Percentiles rank a stretch among this genome's conserved stretches.
These are phyloP conservation scores for Drosophila putrida DNA, from an alignment of 2,888 invertebrate genomes.

Conservation along the genomic window DNA sequence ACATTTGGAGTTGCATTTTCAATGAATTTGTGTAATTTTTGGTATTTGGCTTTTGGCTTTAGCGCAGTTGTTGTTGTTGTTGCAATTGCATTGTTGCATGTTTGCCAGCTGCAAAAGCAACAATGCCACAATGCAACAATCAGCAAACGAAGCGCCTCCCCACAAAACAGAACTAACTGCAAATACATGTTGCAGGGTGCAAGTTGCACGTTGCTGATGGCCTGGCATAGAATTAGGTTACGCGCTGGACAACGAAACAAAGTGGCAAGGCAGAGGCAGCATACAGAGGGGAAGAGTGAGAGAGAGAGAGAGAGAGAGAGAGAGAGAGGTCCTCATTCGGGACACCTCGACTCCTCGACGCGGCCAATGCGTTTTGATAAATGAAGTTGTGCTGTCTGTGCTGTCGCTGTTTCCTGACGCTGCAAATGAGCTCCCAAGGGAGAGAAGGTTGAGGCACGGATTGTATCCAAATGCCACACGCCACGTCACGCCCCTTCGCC, in stretches of 20 bases:
- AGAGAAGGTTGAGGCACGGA: not conserved
- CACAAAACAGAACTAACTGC: not conserved
- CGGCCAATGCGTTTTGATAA: slow-evolving; percentile 66
- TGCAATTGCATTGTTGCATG: slow-evolving; percentile 29
- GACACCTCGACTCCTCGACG: slow-evolving; percentile 20
- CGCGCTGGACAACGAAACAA: slow-evolving; percentile 11
- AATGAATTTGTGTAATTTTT: slow-evolving; percentile 35
- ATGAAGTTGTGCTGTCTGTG: slow-evolving; percentile 68
- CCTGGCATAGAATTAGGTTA: slow-evolving; percentile 59
- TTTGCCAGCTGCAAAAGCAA: slow-evolving; percentile 17
- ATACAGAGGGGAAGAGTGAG: not conserved
- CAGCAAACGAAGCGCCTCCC: slow-evolving; percentile 5
- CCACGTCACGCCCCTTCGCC: slow-evolving; percentile 16
- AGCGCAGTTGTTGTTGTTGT: slow-evolving; percentile 10
- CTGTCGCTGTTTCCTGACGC: slow-evolving; percentile 31
- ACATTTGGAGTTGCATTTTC: slow-evolving; percentile 39
- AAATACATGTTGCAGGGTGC: not conserved
- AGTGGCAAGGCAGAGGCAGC: not conserved
- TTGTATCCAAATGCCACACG: slow-evolving; percentile 14
- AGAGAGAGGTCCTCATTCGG: not conserved
- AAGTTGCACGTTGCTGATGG: slow-evolving; percentile 29
- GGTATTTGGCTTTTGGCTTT: slow-evolving; percentile 34
- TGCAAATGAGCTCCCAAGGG: slow-evolving; percentile 60
- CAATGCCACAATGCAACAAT: slow-evolving; percentile 35
- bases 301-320: not conserved